Base-by-base conservation (phyloP, 1,140 invertebrate species). In the Brachionus plicatilis region DNA sequence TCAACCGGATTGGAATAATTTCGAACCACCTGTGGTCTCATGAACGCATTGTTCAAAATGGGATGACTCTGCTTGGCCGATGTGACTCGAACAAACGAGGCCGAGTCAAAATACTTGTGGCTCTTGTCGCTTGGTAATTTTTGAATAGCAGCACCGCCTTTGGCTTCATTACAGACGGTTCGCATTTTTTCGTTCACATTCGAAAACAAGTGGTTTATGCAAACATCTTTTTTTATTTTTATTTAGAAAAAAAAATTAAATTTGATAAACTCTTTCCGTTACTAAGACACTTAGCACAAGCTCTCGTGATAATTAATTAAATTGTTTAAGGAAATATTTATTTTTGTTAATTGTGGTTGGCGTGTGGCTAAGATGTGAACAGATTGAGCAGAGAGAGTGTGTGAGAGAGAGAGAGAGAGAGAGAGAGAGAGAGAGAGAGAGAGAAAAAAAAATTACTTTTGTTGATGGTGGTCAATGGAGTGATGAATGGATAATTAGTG, bases 21-120 rank as follows among this genome's bases (percentile, higher is more conserved):
- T 80, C 17, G 20, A 37, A 82, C 79, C 4, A 82, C 43, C 66
- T 82, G 79, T 20, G 79, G 79, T 17, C 60, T 37, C 79, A 82
- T 82, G 41, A 82, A 82, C 37, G 27, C 79, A 47, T 82, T 82
- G 24, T 68, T 60, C 17, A 82, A 47, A 17, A 82, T 82, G 5
- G 79, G 79, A 82, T 76, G 45, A 11, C 43, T 76, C 50, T 24
- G 41, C 14, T 50, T 50, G 20, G 43, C 43, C 17, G 45, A 76
- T 1, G 6, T 60, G 53, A 24, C 6, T 5, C 53, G 53, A 5
- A 60, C 53, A 60, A 60, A 60, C 17, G 53, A 60, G 1, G 17
- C 53, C n/a, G 53, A 20, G 43, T 76, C 45, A 76, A 76, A 76
- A 53, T 76, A 76, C 27, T 76, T 76, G 20, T 76, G 72, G 12